A percentile compares a stretch with the other conserved stretches of the same genome.
Evolutionary conservation across 2,888 invertebrate genomes (phyloP).

Genomic region (Meta bourneti): DNA sequence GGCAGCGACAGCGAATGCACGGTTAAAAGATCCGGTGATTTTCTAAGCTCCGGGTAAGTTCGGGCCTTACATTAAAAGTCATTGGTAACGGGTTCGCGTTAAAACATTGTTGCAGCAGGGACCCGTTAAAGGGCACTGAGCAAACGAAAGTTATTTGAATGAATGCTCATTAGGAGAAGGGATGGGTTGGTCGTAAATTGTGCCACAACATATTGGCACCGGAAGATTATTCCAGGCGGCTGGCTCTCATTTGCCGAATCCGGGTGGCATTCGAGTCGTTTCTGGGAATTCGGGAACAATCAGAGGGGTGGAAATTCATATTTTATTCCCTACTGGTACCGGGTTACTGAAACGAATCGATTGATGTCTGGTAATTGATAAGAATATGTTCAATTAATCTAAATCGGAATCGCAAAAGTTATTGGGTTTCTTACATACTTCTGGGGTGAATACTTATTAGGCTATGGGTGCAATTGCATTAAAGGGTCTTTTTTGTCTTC

Average conservation of each 20-base stretch:
- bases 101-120: conserved; percentile 34
- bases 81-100: background rate
- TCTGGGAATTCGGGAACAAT: too few species aligned
- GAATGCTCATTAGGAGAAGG: conserved; percentile 20
- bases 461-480: too few species aligned
- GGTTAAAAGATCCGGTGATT: conserved; percentile 14
- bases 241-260: background rate
- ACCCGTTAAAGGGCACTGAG: background rate
- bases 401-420: too few species aligned
- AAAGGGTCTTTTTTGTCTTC: too few species aligned
- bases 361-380: too few species aligned
- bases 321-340: too few species aligned
- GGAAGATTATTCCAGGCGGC: background rate
- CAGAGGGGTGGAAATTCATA: too few species aligned
- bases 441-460: too few species aligned
- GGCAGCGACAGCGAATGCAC: conserved; percentile 6
- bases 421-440: too few species aligned
- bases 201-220: background rate
- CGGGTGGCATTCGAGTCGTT: too few species aligned
- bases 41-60: background rate
- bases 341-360: too few species aligned
- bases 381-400: too few species aligned
- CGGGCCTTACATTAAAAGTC: conserved; percentile 49
- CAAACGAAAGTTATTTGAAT: background rate
- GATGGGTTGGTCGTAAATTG: background rate